phyloP scores from a whole-genome alignment of 2,888 invertebrate species.

The Lasioglossum villosulum region DNA sequence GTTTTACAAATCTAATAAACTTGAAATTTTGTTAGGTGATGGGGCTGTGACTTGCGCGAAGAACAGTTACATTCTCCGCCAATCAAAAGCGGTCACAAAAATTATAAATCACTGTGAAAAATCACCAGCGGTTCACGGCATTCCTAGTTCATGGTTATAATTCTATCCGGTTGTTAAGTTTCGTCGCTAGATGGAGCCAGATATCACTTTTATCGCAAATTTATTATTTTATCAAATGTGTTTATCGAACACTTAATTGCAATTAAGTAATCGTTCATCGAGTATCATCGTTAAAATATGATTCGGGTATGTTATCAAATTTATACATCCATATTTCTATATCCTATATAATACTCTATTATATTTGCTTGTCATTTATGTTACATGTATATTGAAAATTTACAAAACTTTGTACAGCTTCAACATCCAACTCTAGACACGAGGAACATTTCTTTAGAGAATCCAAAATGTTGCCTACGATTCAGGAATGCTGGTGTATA shows the following conservation, averaged over 20 bases:
- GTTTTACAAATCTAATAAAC: no score
- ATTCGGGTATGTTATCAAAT: background rate
- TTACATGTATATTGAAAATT: slow-evolving; percentile 37
- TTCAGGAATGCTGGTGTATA: slow-evolving; percentile 88
- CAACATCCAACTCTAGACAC: background rate
- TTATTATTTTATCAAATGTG: background rate
- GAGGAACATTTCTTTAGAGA: slow-evolving; percentile 6
- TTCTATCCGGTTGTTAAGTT: background rate
- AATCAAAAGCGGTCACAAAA: no score
- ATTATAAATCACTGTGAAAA: no score
- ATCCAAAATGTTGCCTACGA: slow-evolving; percentile 38
- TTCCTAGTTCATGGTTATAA: background rate
- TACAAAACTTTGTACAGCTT: slow-evolving; percentile 46
- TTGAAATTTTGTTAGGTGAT: no score
- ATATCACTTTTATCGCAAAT: background rate
- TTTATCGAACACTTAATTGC: no score
- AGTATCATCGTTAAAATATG: background rate
- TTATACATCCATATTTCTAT: background rate
- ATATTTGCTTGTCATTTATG: slow-evolving; percentile 3
- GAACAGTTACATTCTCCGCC: no score
- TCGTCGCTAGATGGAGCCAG: slow-evolving; percentile 1
- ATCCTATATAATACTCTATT: background rate
- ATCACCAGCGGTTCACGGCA: no score
- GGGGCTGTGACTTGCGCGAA: no score
- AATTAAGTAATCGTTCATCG: background rate